Base-by-base conservation (phyloP, 2,113 vertebrate species). In the Numenius arquata region DNA sequence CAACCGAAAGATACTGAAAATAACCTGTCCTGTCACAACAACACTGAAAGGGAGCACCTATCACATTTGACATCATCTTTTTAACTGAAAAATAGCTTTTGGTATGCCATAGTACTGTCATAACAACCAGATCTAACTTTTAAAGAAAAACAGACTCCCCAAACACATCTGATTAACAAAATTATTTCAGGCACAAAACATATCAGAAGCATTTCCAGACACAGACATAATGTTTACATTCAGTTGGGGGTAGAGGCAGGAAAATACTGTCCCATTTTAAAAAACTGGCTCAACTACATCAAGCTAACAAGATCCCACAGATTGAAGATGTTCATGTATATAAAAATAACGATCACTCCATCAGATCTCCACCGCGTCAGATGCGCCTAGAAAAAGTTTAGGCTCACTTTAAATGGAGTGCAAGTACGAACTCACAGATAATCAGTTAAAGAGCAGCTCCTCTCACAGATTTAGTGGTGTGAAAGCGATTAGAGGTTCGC, bases 61-160 rank as follows among this genome's bases (percentile, higher is more conserved):
- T 82, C 58, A 89, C 40, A 88, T 89, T 65, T 87, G 38, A 50
- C 65, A 87, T 58, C 70, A 22, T 71, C 65, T 55, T 93, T 86
- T 72, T 65, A 80, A 87, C 34, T 80, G 43, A 95, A 95, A 89
- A 80, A 87, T 45, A 76, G 32, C 55, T 93, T 95, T 71, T 72
- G 43, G 52, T 50, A 83, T 89, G 68, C 70, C n/a, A 94, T 53
- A 90, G 73, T 90, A 47, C 58, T 71, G n/a, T 89, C 67, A 86
- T 90, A 88, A 86, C 53, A 87, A n/a, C 15, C 9, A 19, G 7
- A 72, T 72, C 52, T 67, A 84, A 80, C 30, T 90, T 85, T 84
- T 84, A 79, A 84, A 92, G 38, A 58, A 89, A 91, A 92, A 84
- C 41, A 62, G 41, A 47, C 36, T 80, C 67, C 32, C 27, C 58